Conservation (phyloP, 1,140 invertebrate species). For the Brachionus koreanus region DNA sequence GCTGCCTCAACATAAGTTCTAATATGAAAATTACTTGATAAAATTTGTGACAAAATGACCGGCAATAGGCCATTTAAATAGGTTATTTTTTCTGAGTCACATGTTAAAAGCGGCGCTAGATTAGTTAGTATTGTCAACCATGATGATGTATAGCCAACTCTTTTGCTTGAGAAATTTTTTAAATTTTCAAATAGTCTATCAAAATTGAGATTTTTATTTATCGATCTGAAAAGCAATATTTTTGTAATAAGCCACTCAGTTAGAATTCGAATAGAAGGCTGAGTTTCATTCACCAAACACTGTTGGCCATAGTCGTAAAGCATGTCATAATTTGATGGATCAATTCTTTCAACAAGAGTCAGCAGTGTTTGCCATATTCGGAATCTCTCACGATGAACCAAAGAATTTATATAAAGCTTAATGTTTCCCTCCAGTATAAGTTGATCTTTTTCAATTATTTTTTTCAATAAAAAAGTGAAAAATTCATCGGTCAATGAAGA, state of each 20-base stretch:
- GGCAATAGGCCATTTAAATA: background rate
- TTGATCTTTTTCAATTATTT: background rate
- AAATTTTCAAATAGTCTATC: background rate
- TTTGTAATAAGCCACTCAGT: constrained; percentile 50
- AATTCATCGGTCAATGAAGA: background rate
- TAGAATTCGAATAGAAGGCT: constrained; percentile 51
- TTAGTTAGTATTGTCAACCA: constrained; percentile 34
- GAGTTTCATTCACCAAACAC: constrained; percentile 48
- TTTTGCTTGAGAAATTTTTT: constrained; percentile 41
- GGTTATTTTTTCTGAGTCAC: background rate
- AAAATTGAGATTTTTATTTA: background rate
- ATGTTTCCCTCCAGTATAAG: background rate
- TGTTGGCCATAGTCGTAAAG: background rate
- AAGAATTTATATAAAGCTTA: constrained; percentile 31
- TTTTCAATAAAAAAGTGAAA: background rate
- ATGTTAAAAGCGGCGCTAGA: background rate
- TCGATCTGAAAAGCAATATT: constrained; percentile 44
- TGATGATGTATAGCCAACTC: constrained; percentile 38
- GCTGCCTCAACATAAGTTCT: constrained; percentile 38
- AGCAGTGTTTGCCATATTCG: constrained; percentile 32
- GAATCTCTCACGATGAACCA: constrained; percentile 39
- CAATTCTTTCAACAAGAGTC: background rate
- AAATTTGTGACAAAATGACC: constrained; percentile 28
- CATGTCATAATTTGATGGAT: background rate
- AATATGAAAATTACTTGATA: constrained; percentile 43